Conservation (phyloP, 2,113 vertebrate genomes). For the Porphyrio hochstetteri region DNA sequence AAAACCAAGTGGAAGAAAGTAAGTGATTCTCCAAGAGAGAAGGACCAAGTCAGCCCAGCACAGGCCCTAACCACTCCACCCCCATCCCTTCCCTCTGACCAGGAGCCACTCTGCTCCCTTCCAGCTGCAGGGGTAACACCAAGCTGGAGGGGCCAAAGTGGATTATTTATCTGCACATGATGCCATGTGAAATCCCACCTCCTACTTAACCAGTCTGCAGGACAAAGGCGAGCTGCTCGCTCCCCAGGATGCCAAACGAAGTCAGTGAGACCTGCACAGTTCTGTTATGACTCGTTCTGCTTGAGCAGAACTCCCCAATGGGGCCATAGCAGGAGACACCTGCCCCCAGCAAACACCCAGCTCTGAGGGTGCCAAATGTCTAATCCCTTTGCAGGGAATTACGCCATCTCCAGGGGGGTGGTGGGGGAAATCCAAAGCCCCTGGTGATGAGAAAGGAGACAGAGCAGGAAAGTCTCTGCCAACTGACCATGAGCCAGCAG, state of each 20-base stretch:
- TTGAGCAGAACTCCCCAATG: neutral
- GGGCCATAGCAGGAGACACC: neutral
- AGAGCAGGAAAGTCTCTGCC: neutral
- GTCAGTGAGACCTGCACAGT: neutral
- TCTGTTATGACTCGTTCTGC: constrained; percentile 31
- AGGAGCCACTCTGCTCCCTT: neutral
- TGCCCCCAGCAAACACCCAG: neutral
- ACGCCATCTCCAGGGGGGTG: neutral
- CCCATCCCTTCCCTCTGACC: neutral
- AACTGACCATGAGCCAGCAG: too few relatives aligned
- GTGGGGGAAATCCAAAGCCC: neutral
- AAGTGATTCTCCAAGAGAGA: neutral
- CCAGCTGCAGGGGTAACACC: neutral
- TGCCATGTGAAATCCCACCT: accelerated
- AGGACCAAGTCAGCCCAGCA: neutral
- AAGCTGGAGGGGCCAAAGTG: neutral
- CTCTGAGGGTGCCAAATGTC: neutral
- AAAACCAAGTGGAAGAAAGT: neutral
- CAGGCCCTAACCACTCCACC: neutral
- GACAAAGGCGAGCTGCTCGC: neutral
- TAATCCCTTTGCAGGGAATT: neutral
- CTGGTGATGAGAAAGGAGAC: neutral
- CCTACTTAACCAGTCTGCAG: neutral
- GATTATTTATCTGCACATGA: neutral
- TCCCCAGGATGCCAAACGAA: neutral